A percentile compares a stretch with the other conserved stretches of the same genome.
These are phyloP conservation scores for Colletes latitarsis DNA, from an alignment of 1,140 invertebrate species.

Conservation along the genomic window DNA sequence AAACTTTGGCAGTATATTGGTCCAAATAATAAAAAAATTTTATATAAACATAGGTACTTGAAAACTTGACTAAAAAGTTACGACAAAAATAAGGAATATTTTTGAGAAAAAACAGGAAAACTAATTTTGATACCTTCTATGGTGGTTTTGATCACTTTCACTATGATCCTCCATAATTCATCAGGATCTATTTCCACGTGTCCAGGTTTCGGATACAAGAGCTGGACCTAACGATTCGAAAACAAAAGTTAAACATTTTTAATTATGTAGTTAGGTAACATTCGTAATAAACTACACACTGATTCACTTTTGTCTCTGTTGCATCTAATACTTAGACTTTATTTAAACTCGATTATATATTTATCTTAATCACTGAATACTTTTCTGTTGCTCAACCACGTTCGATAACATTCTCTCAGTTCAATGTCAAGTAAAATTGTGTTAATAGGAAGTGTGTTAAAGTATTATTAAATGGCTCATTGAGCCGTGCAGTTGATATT, in stretches of 20 bases:
- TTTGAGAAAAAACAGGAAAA: slow-evolving; percentile 19
- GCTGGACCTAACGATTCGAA: slow-evolving; percentile 83
- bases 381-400: neutral
- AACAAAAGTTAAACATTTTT: slow-evolving; percentile 29
- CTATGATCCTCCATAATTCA: slow-evolving; percentile 88
- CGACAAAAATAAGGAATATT: neutral
- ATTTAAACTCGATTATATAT: neutral
- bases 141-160: slow-evolving; percentile 85
- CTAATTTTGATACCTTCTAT: slow-evolving; percentile 81
- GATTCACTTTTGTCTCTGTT: no score
- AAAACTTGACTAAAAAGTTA: no score
- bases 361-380: neutral
- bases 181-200: slow-evolving; percentile 95
- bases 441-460: neutral
- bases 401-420: no score
- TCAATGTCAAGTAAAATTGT: neutral
- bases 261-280: neutral
- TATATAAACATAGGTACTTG: no score
- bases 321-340: neutral
- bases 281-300: neutral
- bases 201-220: slow-evolving; percentile 89
- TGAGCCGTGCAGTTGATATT: neutral
- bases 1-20: no score
- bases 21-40: no score
- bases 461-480: neutral